Conservation (phyloP, 2,888 invertebrate species). For the Nysson spinosus region DNA sequence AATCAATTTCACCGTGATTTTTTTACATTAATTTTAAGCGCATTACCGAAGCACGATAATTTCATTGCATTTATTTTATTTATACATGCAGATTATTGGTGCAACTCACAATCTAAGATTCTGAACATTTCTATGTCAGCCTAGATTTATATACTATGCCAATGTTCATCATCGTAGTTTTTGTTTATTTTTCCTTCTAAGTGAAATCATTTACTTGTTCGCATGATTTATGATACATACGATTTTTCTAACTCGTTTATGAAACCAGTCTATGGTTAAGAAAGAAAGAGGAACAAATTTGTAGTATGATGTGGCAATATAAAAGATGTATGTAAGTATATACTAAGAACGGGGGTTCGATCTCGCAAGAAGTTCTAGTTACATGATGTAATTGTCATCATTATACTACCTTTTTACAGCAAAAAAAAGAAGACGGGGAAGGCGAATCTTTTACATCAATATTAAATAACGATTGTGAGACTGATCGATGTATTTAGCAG, state of each 20-base stretch:
- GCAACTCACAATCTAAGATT: constrained; percentile 2
- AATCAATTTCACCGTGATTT: neutral
- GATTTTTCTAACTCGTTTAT: constrained; percentile 1
- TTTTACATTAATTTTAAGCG: constrained; percentile 26
- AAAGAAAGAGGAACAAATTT: constrained; percentile 13
- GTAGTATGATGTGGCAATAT: constrained; percentile 4
- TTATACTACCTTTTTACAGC: constrained; percentile 19
- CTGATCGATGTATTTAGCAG: constrained; percentile 76
- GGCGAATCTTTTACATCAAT: constrained; percentile 53
- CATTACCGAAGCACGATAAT: constrained; percentile 8
- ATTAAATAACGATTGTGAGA: constrained; percentile 74
- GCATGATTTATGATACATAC: neutral
- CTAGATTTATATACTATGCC: neutral
- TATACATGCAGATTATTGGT: constrained; percentile 5
- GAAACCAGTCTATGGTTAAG: neutral
- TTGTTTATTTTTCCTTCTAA: neutral
- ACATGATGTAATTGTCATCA: constrained; percentile 15
- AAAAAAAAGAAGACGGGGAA: constrained; percentile 15
- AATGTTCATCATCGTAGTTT: constrained; percentile 5
- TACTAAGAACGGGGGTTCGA: constrained; percentile 23
- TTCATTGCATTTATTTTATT: constrained; percentile 26
- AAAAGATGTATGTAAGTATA: constrained; percentile 27
- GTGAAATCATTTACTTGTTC: neutral
- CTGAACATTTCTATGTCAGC: neutral
- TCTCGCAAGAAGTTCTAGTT: constrained; percentile 39